Evolutionary conservation across 2,888 invertebrate species (phyloP).

Genomic region (Watsonalla cultraria): DNA sequence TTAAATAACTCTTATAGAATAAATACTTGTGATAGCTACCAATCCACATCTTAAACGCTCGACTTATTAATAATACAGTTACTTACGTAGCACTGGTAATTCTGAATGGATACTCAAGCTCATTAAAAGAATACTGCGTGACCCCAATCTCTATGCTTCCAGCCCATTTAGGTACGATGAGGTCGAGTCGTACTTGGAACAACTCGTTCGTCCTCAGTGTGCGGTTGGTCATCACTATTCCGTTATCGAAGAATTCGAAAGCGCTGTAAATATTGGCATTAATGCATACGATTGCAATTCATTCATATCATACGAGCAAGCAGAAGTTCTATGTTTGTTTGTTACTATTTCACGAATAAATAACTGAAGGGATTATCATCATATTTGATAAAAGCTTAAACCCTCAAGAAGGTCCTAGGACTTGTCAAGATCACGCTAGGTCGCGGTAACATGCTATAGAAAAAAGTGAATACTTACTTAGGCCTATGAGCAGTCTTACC

Average conservation of each 20-base stretch:
- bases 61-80: neutral
- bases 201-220: conserved; percentile 92
- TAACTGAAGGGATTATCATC: too few relatives aligned
- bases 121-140: conserved; percentile 92
- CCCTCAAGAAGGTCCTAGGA: too few relatives aligned
- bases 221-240: conserved; percentile 92
- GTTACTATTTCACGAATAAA: too few relatives aligned
- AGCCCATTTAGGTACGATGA: conserved; percentile 96
- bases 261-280: conserved; percentile 76
- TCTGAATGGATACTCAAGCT: conserved; percentile 93
- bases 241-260: conserved; percentile 95
- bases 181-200: conserved; percentile 94
- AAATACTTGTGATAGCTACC: neutral
- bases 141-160: conserved; percentile 96
- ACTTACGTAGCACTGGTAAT: conserved; percentile 93
- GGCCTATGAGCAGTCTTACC: conserved; percentile 95
- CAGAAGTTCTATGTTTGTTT: too few relatives aligned
- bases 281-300: neutral
- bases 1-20: too few relatives aligned
- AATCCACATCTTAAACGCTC: neutral
- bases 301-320: too few relatives aligned
- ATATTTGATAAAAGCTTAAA: too few relatives aligned
- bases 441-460: neutral
- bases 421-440: too few relatives aligned
- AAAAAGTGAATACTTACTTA: conserved; percentile 81